Base-by-base conservation (phyloP, 1,140 invertebrate species). In the Bombus superbus region DNA sequence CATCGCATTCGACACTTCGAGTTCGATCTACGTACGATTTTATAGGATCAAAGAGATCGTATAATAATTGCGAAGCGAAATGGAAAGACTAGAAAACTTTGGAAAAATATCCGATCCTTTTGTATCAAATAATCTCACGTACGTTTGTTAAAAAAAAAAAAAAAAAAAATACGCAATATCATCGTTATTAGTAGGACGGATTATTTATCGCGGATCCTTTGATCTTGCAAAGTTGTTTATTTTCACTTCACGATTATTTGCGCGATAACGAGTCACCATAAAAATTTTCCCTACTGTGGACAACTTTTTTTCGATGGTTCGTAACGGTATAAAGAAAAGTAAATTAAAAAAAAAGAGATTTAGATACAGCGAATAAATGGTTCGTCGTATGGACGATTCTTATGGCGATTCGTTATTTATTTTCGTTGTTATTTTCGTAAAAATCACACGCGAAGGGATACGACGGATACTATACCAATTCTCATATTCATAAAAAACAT, bases 401-500 rank as follows among this genome's bases (percentile, higher is more conserved):
- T 42, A n/a, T 1, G 13, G 40, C 28, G 0, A 71, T 13, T 15
- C 69, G 13, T 71, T n/a, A n/a, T 28, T 32, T 32, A 32, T 32
- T 32, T 32, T 32, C 32, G 32, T 32, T 32, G 1, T 32, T 32
- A 32, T 32, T 32, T 9, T 42, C 8, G 10, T 32, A 71, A n/a
- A 15, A 42, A 38, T 71, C 25, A 71, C 40, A 40, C 69, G 69
- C 69, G 69, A 71, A 71, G 69, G 69, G 69, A 71, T 71, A 71
- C 69, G 69, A 42, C 42, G 38, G 38, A 71, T 40, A 71, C 69
- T 71, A 71, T 71, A 71, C 38, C 40, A 71, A 22, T 71, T 71
- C 38, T 42, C 25, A 42, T 71, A 42, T 71, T 71, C 40, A 71
- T 71, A 71, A 71, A 71, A 71, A 71, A 71, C 69, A 71, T 71